Percentiles rank a stretch among this genome's conserved stretches.
These are phyloP conservation scores for Lepus americanus DNA, from an alignment of 2,113 vertebrate genomes.

Conservation along the genomic window DNA sequence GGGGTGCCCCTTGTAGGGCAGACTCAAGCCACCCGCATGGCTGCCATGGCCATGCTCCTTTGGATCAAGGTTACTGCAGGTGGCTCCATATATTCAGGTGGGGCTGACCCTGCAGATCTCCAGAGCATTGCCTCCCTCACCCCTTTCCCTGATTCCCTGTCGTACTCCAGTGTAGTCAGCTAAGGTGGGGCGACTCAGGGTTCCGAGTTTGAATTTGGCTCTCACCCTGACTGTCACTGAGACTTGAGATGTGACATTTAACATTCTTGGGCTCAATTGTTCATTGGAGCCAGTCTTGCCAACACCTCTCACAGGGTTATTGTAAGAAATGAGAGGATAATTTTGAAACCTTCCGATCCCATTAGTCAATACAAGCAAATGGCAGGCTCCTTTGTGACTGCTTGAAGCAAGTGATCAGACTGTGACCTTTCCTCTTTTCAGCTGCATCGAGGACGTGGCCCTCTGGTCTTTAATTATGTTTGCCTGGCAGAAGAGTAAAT, in stretches of 20 bases:
- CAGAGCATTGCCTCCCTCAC: accelerated
- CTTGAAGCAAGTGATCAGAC: background rate
- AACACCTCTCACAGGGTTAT: background rate
- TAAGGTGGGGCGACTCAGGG: too few species aligned
- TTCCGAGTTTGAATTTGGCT: background rate
- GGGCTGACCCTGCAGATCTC: background rate
- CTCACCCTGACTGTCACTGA: too few species aligned
- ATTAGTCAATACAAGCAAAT: background rate
- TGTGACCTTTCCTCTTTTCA: slow-evolving; percentile 45
- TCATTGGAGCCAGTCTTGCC: background rate
- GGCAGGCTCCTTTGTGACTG: background rate
- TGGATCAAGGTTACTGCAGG: background rate
- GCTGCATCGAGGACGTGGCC: background rate
- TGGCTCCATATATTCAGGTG: too few species aligned
- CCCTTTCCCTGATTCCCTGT: accelerated
- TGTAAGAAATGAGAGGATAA: slow-evolving; percentile 1
- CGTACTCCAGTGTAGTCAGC: accelerated
- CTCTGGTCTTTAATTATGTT: background rate
- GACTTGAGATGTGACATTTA: background rate
- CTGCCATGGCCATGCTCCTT: background rate
- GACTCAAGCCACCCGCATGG: accelerated
- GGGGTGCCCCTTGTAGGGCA: background rate
- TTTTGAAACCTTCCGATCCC: background rate
- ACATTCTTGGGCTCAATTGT: background rate
- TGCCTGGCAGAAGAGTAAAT: background rate